Base-by-base conservation (phyloP, 2,888 invertebrate species). In the Drymonia ruficornis region DNA sequence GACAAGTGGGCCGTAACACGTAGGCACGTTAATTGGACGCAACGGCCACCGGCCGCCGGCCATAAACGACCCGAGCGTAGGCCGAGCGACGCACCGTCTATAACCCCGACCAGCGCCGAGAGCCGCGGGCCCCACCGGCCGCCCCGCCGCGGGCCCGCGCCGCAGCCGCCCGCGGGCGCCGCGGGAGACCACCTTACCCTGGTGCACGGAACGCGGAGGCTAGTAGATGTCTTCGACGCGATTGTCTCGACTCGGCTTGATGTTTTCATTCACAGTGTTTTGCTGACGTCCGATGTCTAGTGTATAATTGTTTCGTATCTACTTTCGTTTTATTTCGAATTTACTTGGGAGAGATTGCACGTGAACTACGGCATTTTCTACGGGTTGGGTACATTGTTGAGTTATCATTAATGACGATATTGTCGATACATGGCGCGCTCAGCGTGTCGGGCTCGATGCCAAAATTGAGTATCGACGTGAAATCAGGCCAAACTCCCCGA, bases 21-120 rank as follows among this genome's bases (percentile, higher is more conserved):
- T 89, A 89, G 90, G 88, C 90, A 90, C 83, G 89, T 81, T 91
- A 90, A 91, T 91, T 91, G 90, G 83, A 73, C 86, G 76, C 84
- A 86, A 85, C 88, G 89, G 86, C 86, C 89, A 87, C 83, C 81
- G 83, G 74, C 79, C 83, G 81, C 71, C 83, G 80, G 76, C 91
- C 87, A 90, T 89, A 89, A 86, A 80, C 79, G 89, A 84, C 70
- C 66, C 75, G 59, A 52, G 87, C 87, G 91, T 91, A 87, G 91
- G 91, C 74, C 59, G 84, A 70, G 80, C 84, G 87, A 86, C 89
- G 86, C 81, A 79, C 74, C 84, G 88, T 89, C 89, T 89, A 75
- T 74, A 77, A 67, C 72, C 64, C 57, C 77, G 65, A 72, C 84
- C 85, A 80, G 62, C 36, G 29, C 18, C n/a, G 29, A 67, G 83